Evolutionary conservation across 2,797 vertebrate genomes (phyloP), one percentile per base, ranked within the genome.

Genomic region (Syngnathus rostellatus): DNA sequence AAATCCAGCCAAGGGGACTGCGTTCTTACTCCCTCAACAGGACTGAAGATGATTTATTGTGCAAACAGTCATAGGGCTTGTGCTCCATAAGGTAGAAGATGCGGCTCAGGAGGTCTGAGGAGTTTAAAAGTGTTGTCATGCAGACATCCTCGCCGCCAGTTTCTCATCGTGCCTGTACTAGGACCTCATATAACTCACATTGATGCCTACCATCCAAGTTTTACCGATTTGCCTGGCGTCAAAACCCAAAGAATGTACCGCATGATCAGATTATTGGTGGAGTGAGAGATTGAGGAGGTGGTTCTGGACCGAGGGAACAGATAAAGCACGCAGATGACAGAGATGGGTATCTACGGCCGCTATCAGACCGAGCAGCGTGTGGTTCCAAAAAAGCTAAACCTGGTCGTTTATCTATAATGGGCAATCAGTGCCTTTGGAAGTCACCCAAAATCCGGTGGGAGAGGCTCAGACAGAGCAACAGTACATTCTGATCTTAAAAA

Each of bases 41-140:
- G 71, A 19, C 12, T 23, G 68, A 74, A 70, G 51, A 70, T 78
- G 81, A 85, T 88, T 78, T 85, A 79, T 79, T 85, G 82, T 84
- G 84, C 82, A 87, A 83, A 87, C 84, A 83, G 86, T 84, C 82
- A 90, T 87, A 89, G 86, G 77, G 77, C 75, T 74, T 76, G 66
- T 68, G 69, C 75, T 76, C 76, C 85, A 71, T 70, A 72, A 76
- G 77, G 77, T 75, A 71, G 69, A 81, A 74, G 65, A 72, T 74
- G 63, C 76, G 67, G 78, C 81, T 80, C 82, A 70, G 21, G 48
- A 70, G 76, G 69, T 63, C 55, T 19, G 45, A 60, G 60, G 70
- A 72, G 76, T 77, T 78, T 79, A 55, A 79, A 85, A 84, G 77
- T 75, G 80, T 70, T 80, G 39, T 62, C 45, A 38, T 66, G 63